A percentile compares a stretch with the other conserved stretches of the same genome.
Conservation (phyloP, 92 coral and sea anemone species). For the Isaurus tuberculatus region DNA sequence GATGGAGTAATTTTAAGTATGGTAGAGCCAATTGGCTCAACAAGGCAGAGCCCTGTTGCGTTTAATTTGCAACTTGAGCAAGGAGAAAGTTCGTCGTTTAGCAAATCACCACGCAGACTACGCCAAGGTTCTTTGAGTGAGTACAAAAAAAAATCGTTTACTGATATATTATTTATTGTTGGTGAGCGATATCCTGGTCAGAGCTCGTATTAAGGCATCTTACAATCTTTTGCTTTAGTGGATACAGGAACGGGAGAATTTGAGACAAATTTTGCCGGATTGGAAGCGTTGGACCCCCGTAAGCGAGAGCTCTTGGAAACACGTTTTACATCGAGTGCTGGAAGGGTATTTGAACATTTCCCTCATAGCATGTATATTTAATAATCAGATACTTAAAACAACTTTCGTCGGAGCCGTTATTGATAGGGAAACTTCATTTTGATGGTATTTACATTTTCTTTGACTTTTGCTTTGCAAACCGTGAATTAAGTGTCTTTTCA, state of each 20-base stretch:
- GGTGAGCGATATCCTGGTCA: background rate
- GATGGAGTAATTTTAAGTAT: slow-evolving; percentile 53
- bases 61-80: slow-evolving; percentile 81
- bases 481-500: background rate
- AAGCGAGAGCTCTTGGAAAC: slow-evolving; percentile 92
- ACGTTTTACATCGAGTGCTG: slow-evolving; percentile 69
- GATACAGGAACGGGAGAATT: slow-evolving; percentile 53
- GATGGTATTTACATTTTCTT: background rate
- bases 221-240: slow-evolving; percentile 42
- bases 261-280: slow-evolving; percentile 81
- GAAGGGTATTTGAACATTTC: background rate
- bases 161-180: background rate
- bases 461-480: background rate
- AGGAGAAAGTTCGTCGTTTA: slow-evolving; percentile 58
- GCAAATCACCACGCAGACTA: slow-evolving; percentile 61
- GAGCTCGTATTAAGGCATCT: background rate
- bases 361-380: no score
- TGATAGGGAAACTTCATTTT: no score
- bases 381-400: no score
- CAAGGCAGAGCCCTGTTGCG: slow-evolving; percentile 59
- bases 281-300: slow-evolving; percentile 94
- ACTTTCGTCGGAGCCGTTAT: no score
- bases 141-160: slow-evolving; percentile 3
- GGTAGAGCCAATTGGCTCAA: slow-evolving; percentile 77
- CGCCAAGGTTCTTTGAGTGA: slow-evolving; percentile 58